Base-by-base conservation (phyloP, 1,140 invertebrate species). In the Scaptomyza montana region DNA sequence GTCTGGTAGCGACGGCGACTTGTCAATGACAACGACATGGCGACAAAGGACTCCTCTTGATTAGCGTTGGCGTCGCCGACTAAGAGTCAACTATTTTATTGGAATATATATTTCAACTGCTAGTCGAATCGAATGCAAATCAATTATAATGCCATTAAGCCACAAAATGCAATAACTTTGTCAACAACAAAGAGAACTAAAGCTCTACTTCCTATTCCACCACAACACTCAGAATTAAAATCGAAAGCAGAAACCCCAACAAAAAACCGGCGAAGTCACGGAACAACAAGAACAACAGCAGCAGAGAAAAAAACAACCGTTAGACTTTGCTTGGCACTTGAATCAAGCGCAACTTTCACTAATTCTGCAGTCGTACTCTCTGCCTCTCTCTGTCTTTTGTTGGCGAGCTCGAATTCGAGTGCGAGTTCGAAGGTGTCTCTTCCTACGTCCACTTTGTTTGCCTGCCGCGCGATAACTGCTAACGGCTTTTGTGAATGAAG, bases 51-150 rank as follows among this genome's bases (percentile, higher is more conserved):
- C 47, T 54, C 56, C 64, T 75, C 75, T 82, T 70, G 80, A 84
- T 78, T 82, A 74, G 79, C 69, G 75, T 75, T 61, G 61, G 76
- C 64, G 78, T 39, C 78, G 56, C 68, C 78, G 76, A 36, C 50
- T 53, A 10, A 60, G 55, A 50, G 63, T 39, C 68, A 39, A 65
- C 60, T 64, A 25, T 10, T n/a, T 49, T 51, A 46, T 56, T 39
- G 47, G 54, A 49, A n/a, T 8, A 19, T 65, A 30, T 8, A 57
- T 28, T 36, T 77, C 65, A 77, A 64, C 64, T 78, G 65, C 57
- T 64, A 80, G 77, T 65, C 86, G 72, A 77, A 69, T 87, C 69
- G 79, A 87, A 89, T 82, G 82, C 84, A 87, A 87, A 89, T 89
- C 84, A 89, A 89, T 89, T 89, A 89, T 77, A 64, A 69, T 74